Percentiles rank a stretch among this genome's conserved stretches.
Conservation (phyloP, 2,888 invertebrate species). For the Copidosoma aretas region DNA sequence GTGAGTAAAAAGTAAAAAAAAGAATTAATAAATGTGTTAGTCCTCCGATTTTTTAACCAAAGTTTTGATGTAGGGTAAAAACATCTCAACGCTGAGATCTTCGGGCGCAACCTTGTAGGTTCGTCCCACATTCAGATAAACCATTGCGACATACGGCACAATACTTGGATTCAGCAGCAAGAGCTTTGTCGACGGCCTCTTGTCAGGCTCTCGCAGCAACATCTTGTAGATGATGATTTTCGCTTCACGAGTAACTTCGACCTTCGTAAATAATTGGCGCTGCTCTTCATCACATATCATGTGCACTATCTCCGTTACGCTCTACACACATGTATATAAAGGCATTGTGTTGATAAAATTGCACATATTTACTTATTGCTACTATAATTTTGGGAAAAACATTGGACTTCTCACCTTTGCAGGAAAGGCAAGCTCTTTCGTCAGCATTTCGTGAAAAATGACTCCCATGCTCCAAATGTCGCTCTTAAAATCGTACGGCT, state of each 20-base stretch:
- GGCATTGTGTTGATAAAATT: neutral
- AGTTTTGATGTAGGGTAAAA: constrained; percentile 25
- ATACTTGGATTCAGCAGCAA: constrained; percentile 53
- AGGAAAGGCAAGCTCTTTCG: constrained; percentile 53
- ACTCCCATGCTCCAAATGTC: constrained; percentile 90
- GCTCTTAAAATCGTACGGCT: constrained; percentile 78
- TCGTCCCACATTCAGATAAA: constrained; percentile 53
- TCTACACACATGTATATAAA: constrained; percentile 36
- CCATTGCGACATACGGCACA: constrained; percentile 46
- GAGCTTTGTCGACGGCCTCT: constrained; percentile 52
- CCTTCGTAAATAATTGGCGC: constrained; percentile 32
- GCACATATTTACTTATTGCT: neutral
- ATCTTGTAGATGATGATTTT: constrained; percentile 54
- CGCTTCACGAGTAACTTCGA: constrained; percentile 41
- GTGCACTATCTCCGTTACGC: constrained; percentile 44
- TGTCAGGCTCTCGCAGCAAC: constrained; percentile 47
- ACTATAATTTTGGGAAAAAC: neutral
- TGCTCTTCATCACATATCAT: constrained; percentile 46
- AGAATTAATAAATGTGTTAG: no score
- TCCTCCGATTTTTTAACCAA: no score
- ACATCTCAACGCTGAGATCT: constrained; percentile 39
- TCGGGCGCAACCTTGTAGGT: constrained; percentile 19
- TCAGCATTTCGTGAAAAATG: constrained; percentile 76
- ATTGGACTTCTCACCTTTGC: constrained; percentile 43
- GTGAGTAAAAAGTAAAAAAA: no score